phyloP scores from a whole-genome alignment of 2,888 invertebrate genomes.

The Pogonocherus hispidulus region DNA sequence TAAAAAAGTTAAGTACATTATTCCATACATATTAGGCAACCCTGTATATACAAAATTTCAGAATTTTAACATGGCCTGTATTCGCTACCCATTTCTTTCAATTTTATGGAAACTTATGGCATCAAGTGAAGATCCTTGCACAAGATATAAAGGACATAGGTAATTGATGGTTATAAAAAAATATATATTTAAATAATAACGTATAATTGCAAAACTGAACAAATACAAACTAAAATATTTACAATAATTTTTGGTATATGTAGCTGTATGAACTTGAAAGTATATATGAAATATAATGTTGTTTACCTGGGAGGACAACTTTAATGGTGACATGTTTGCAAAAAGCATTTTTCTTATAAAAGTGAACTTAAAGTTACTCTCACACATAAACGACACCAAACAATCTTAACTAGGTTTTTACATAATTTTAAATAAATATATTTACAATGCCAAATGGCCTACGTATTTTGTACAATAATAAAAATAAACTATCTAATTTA shows the following conservation, averaged over 20 bases:
- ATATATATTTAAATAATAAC: constrained; percentile 17
- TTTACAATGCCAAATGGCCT: constrained; percentile 8
- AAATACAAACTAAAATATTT: constrained; percentile 37
- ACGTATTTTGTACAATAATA: constrained; percentile 9
- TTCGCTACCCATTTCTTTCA: too few relatives aligned
- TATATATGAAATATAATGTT: constrained; percentile 23
- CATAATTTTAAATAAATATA: constrained; percentile 13
- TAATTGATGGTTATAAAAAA: not conserved
- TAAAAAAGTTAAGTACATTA: too few relatives aligned
- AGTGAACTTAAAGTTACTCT: not conserved
- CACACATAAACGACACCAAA: not conserved
- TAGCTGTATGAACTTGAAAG: constrained; percentile 40
- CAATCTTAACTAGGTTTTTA: not conserved
- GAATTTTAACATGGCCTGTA: too few relatives aligned
- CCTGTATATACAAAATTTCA: too few relatives aligned
- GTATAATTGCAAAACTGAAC: constrained; percentile 20
- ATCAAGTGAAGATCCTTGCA: too few relatives aligned
- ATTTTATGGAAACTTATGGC: too few relatives aligned
- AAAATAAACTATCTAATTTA: not conserved
- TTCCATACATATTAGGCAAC: too few relatives aligned
- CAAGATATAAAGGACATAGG: too few relatives aligned
- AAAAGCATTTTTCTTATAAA: not conserved
- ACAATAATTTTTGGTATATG: constrained; percentile 38
- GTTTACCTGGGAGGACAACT: constrained; percentile 7
- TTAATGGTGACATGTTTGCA: not conserved